phyloP scores from a whole-genome alignment of 2,888 invertebrate species.

The Zygaena filipendulae region DNA sequence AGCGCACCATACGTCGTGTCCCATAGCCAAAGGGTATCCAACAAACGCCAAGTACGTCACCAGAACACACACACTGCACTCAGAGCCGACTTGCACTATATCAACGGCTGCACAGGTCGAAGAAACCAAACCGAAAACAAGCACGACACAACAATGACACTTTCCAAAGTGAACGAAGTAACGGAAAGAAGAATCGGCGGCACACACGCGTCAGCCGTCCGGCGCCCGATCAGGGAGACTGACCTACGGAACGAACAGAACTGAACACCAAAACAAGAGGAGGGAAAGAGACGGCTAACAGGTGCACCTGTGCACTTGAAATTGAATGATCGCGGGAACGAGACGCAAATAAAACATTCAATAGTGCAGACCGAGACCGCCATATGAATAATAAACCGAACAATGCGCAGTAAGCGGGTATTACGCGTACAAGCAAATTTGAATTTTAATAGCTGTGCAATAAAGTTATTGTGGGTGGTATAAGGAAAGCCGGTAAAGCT shows the following conservation, averaged over 20 bases:
- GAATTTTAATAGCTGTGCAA: conserved; percentile 13
- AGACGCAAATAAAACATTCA: conserved; percentile 50
- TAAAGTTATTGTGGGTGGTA: conserved; percentile 21
- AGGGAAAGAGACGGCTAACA: conserved; percentile 40
- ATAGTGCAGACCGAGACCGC: conserved; percentile 44
- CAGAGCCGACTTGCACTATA: too few relatives aligned
- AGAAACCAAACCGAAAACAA: too few relatives aligned
- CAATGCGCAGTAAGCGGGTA: too few relatives aligned
- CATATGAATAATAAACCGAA: too few relatives aligned
- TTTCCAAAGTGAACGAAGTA: too few relatives aligned
- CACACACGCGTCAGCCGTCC: conserved; percentile 27
- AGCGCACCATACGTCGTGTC: conserved; percentile 21
- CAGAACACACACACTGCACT: too few relatives aligned
- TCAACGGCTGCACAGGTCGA: too few relatives aligned
- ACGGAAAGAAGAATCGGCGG: too few relatives aligned
- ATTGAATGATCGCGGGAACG: conserved; percentile 45
- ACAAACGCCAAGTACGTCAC: conserved; percentile 34
- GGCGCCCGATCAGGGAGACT: conserved; percentile 36
- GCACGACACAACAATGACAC: too few relatives aligned
- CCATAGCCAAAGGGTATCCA: conserved; percentile 35
- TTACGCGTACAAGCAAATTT: too few relatives aligned
- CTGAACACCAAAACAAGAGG: conserved; percentile 41
- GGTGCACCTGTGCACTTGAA: conserved; percentile 62
- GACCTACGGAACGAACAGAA: conserved; percentile 30
- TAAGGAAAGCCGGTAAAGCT: too few relatives aligned